Evolutionary conservation across 2,113 vertebrate genomes (phyloP), one percentile per base, ranked within the genome.

Genomic region (Cryptotis parvus): DNA sequence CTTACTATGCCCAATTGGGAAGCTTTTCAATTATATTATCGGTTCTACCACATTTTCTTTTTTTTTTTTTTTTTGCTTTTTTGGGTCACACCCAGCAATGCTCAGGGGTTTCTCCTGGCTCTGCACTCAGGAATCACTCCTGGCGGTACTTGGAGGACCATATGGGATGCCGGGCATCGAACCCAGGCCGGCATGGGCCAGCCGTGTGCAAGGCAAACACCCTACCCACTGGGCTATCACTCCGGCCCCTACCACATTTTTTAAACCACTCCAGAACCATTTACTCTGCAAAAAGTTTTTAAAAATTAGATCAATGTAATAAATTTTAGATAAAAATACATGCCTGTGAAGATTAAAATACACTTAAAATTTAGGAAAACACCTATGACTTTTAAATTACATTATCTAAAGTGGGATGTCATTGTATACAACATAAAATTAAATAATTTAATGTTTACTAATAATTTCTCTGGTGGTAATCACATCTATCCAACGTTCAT

Each of bases 321-420:
- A 70, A 29, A 74, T 55, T 84, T 88, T 43, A 66, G 73, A 66
- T 35, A 26, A 68, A 70, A 89, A 89, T 68, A 74, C n/a, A 65
- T 52, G 2, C 2, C 52, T 91, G 10, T 9, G 35, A 77, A 33
- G 16, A 49, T 76, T 70, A 6, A 76, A 70, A 61, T n/a, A 85
- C 8, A 78, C 16, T 41, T 6, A 29, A 6, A 66, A 63, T 87
- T 77, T 1, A 61, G 49, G 66, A 33, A 92, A 77, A 37, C 16
- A 72, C 39, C 45, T 87, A 77, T 20, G 22, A 69, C 49, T 80
- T 88, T 72, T 74, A 91, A 84, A 75, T 3, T 78, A 29, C 8
- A 89, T 55, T 61, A 79, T 33, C 18, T 31, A 79, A 88, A 88
- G n/a, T 8, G 11, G 65, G 4, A 87, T 41, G 73, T 26, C 45